A percentile compares a stretch with the other conserved stretches of the same genome.
These are phyloP conservation scores for Argyra leucocephala DNA, from an alignment of 2,888 invertebrate genomes.

Conservation along the genomic window DNA sequence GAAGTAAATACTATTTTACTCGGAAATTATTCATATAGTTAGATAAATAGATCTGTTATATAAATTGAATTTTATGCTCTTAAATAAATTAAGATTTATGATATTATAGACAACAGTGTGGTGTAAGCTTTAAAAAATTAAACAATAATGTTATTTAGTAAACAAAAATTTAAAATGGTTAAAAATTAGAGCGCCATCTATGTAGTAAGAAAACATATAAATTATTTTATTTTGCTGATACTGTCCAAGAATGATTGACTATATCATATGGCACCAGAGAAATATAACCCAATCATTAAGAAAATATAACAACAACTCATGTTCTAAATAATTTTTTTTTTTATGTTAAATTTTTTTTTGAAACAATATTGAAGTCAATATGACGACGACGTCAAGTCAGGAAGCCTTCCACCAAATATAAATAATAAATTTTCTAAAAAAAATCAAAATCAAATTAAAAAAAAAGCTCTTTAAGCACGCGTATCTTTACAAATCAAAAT, in stretches of 20 bases:
- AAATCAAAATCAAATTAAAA: no score
- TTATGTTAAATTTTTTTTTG: not conserved
- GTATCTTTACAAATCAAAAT: not conserved
- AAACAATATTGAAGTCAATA: not conserved
- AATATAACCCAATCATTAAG: not conserved
- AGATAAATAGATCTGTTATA: no score
- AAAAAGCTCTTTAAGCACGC: not conserved
- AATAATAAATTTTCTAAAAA: not conserved
- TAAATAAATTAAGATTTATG: conserved; percentile 2
- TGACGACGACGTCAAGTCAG: not conserved
- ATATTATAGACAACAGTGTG: not conserved
- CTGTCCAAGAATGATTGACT: not conserved
- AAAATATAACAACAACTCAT: not conserved
- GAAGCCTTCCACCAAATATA: not conserved
- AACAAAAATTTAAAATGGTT: not conserved
- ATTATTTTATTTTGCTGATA: not conserved
- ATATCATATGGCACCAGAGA: not conserved
- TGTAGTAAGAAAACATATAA: not conserved
- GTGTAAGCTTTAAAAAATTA: not conserved
- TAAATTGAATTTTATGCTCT: not conserved
- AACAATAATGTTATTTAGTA: not conserved
- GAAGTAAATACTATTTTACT: no score
- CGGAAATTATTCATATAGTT: no score
- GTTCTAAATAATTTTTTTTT: not conserved
- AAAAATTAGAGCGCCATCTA: not conserved